Conservation (phyloP, 2,888 invertebrate species). For the Eristalinus aeneus region DNA sequence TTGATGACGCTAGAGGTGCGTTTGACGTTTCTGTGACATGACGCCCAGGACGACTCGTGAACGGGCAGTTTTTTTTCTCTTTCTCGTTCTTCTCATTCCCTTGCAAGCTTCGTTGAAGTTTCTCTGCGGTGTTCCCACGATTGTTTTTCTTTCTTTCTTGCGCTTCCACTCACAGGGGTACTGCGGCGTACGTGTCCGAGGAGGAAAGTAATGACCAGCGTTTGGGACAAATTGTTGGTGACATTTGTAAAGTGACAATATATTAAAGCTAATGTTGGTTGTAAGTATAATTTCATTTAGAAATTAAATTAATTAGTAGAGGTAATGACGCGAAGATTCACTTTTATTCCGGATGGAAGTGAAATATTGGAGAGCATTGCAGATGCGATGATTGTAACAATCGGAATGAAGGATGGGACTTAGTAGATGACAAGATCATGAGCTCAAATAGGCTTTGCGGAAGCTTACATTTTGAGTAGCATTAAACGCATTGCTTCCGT, state of each 20-base stretch:
- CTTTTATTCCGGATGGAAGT: background rate
- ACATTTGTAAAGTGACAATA: constrained; percentile 55
- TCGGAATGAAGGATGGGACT: no score
- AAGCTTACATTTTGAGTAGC: no score
- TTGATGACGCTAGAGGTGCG: background rate
- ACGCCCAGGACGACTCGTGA: constrained; percentile 19
- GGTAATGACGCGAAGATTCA: background rate
- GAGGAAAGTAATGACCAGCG: constrained; percentile 48
- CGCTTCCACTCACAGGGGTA: background rate
- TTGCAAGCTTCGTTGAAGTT: constrained; percentile 23
- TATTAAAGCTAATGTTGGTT: constrained; percentile 50
- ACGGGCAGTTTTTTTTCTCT: background rate
- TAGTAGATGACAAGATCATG: no score
- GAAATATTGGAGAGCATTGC: no score
- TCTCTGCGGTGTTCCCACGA: constrained; percentile 60
- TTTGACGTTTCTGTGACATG: constrained; percentile 26
- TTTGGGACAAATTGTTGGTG: constrained; percentile 29
- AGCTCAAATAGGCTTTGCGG: no score
- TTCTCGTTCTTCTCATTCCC: background rate
- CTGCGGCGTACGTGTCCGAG: constrained; percentile 17
- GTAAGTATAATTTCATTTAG: background rate
- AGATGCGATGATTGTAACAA: no score
- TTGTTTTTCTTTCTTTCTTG: constrained; percentile 26
- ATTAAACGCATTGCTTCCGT: no score
- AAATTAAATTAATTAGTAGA: constrained; percentile 3